Evolutionary conservation across 2,888 invertebrate genomes (phyloP), one percentile per base, ranked within the genome.

Genomic region (Acholoe squamosa): DNA sequence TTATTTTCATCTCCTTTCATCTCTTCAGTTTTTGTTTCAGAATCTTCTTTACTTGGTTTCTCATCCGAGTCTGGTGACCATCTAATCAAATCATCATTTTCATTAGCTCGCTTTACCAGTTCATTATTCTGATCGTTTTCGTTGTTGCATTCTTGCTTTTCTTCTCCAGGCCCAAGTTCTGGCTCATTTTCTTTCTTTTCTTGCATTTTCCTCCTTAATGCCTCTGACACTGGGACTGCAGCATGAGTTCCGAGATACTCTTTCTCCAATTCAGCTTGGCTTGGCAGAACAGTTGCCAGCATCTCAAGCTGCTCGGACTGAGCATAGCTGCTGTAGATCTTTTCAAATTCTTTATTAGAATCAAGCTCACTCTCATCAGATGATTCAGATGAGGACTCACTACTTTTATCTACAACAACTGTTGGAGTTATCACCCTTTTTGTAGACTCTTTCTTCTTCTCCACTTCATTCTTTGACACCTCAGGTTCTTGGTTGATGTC

Each of bases 311-410:
- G 43, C 3, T 43, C 43, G 10, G 43, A 43, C 43, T 43, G 5
- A 43, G 43, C 43, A 43, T 43, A 43, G 43, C 43, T 43, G n/a
- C 19, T 61, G 61, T 61, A 61, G 61, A 61, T 86, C 0, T 56
- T 86, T 52, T 54, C 31, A 54, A 54, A 54, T 12, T 86, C 86
- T 52, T 86, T 86, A 3, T 51, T 54, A n/a, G 86, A 86, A 31
- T 86, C 86, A 12, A 54, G 10, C 12, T 86, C 86, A 86, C 54
- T 86, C 22, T 86, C 86, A 25, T 86, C 52, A 34, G 80, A 80
- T 16, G 80, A 80, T 33, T 86, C 52, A 7, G 80, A 80, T 16
- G 80, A 80, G 33, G 80, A 80, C 14, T 80, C 80, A 80, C 80
- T 76, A 16, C 76, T 80, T 34, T 80, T 80, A 25, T 80, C 80